Percentiles rank a stretch among this genome's conserved stretches.
Conservation (phyloP, 1,140 invertebrate species). For the Homalodisca vitripennis region DNA sequence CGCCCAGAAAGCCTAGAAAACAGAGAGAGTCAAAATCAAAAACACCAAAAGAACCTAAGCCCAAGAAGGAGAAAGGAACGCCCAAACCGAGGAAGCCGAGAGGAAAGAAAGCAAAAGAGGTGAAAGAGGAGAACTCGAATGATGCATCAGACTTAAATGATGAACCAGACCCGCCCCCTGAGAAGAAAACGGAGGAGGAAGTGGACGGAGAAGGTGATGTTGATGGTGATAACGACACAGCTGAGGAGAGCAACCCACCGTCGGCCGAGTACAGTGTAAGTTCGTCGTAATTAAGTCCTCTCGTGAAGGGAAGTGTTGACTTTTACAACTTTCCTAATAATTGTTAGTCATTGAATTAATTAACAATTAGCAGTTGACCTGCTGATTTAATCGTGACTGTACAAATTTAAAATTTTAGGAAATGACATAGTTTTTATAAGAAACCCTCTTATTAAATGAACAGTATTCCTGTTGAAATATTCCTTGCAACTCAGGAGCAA, state of each 20-base stretch:
- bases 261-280: constrained; percentile 16
- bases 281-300: constrained; percentile 15
- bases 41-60: constrained; percentile 14
- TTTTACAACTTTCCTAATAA: constrained; percentile 12
- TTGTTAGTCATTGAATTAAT: constrained; percentile 9
- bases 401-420: constrained; percentile 14
- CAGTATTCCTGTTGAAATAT: constrained; percentile 17
- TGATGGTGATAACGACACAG: constrained; percentile 12
- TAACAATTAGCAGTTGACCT: not conserved
- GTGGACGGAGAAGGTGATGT: not conserved
- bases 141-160: not conserved
- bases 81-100: constrained; percentile 2
- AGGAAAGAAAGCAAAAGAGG: constrained; percentile 8
- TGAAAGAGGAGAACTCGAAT: constrained; percentile 11
- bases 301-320: not conserved
- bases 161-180: not conserved
- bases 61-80: constrained; percentile 3
- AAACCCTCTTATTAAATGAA: not conserved
- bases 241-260: constrained; percentile 7
- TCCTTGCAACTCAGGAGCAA: constrained; percentile 16
- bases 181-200: constrained; percentile 9
- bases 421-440: constrained; percentile 12
- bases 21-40: not conserved
- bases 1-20: constrained; percentile 12
- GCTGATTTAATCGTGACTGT: constrained; percentile 8